Evolutionary conservation across 2,888 invertebrate genomes (phyloP).

Genomic region (Pteria penguin): DNA sequence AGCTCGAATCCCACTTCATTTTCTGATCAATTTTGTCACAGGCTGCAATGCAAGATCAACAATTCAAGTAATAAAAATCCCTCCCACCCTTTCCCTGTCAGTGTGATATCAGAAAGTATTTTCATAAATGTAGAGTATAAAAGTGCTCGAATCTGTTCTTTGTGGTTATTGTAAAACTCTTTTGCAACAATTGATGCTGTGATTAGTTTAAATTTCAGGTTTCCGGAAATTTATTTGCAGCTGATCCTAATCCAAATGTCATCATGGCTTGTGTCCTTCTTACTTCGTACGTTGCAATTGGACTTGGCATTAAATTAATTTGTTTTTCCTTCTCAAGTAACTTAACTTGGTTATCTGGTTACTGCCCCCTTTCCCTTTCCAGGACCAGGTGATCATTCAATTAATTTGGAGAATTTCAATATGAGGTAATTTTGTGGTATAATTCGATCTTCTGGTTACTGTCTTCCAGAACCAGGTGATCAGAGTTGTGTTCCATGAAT

Average conservation of each 20-base stretch:
- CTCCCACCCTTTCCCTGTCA: background rate
- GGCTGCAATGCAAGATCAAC: background rate
- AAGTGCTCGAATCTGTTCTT: background rate
- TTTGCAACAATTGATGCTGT: background rate
- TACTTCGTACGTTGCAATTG: too few relatives aligned
- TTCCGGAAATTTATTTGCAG: background rate
- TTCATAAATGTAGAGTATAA: background rate
- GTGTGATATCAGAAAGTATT: background rate
- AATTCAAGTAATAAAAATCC: background rate
- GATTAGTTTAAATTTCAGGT: background rate
- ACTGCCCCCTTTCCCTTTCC: too few relatives aligned
- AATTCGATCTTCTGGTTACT: background rate
- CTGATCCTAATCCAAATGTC: background rate
- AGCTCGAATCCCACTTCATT: background rate
- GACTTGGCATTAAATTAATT: too few relatives aligned
- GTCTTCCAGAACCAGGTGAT: background rate
- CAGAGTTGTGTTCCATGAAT: background rate
- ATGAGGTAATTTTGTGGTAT: background rate
- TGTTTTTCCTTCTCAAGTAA: too few relatives aligned
- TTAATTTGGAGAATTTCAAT: background rate
- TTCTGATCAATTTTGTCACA: background rate
- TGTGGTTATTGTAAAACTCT: background rate
- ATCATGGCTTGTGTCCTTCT: background rate
- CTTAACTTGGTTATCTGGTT: too few relatives aligned
- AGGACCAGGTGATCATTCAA: too few relatives aligned